These are phyloP conservation scores for Chrysopilus asiliformis DNA, from an alignment of 2,888 invertebrate species.

Conservation along the genomic window DNA sequence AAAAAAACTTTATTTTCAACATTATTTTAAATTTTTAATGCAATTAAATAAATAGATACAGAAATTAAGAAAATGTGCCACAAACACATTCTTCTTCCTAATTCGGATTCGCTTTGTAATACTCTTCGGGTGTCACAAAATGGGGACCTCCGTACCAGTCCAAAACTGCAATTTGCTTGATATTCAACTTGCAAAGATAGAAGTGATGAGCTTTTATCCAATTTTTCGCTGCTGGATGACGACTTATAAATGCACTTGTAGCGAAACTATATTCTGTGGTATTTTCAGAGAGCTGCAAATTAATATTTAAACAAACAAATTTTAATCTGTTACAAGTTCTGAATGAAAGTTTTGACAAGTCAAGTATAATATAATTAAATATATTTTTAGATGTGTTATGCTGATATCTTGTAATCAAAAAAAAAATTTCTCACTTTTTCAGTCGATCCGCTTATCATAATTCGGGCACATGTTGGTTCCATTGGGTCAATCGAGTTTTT, in stretches of 20 bases:
- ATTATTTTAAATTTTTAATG: no score
- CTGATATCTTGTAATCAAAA: no score
- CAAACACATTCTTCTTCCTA: no score
- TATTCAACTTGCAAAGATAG: slow-evolving; percentile 58
- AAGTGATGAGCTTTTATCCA: slow-evolving; percentile 49
- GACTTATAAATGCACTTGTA: slow-evolving; percentile 9
- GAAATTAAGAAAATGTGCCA: no score
- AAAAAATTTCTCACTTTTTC: not conserved
- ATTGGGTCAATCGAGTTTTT: slow-evolving; percentile 12
- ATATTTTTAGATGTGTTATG: no score
- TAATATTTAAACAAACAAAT: no score
- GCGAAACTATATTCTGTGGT: slow-evolving; percentile 11
- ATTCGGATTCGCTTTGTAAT: no score
- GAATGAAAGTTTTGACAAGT: no score
- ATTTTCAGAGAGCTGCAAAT: slow-evolving; percentile 4
- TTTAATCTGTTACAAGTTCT: no score
- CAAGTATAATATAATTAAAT: no score
- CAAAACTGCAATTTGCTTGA: slow-evolving; percentile 53
- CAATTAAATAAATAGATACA: no score
- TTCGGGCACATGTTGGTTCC: slow-evolving; percentile 15
- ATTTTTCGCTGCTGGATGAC: slow-evolving; percentile 13
- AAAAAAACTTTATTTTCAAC: no score
- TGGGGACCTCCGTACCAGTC: slow-evolving; percentile 61
- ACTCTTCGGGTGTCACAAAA: not conserved
- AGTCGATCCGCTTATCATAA: slow-evolving; percentile 11